phyloP scores from a whole-genome alignment of 2,888 invertebrate species.

The Melangyna quadrimaculata region DNA sequence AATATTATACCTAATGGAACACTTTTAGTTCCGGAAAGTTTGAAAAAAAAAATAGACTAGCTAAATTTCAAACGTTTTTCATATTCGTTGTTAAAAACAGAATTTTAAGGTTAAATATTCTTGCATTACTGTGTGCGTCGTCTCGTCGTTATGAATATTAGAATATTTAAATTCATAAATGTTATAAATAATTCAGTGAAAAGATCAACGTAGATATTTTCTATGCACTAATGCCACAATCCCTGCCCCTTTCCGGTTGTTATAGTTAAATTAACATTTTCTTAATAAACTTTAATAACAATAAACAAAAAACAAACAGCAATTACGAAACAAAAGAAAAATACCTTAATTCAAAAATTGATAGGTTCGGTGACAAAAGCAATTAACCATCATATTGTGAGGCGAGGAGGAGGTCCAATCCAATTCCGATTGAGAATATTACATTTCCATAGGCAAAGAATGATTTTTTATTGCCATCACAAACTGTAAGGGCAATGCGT shows the following conservation, averaged over 20 bases:
- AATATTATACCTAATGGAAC: too few species aligned
- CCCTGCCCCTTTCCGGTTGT: not conserved
- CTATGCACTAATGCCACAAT: not conserved
- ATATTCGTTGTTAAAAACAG: too few species aligned
- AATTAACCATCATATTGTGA: constrained; percentile 60
- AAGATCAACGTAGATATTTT: not conserved
- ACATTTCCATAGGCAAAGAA: constrained; percentile 33
- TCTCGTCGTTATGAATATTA: too few species aligned
- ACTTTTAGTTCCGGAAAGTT: too few species aligned
- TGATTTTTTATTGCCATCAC: constrained; percentile 63
- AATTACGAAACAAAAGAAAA: constrained; percentile 14
- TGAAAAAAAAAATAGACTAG: too few species aligned
- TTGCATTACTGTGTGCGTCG: too few species aligned
- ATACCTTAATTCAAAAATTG: not conserved
- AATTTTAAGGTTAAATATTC: too few species aligned
- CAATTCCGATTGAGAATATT: constrained; percentile 18
- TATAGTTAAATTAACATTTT: not conserved
- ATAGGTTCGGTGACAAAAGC: constrained; percentile 55
- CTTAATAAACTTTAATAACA: constrained; percentile 3
- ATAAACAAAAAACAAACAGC: constrained; percentile 36
- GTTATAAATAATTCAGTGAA: not conserved
- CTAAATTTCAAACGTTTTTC: too few species aligned
- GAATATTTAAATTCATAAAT: not conserved
- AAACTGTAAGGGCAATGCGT: constrained; percentile 55
- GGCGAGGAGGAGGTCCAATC: constrained; percentile 14